Conservation (phyloP, 1,140 invertebrate species). For the Drosophila chauvacae region DNA sequence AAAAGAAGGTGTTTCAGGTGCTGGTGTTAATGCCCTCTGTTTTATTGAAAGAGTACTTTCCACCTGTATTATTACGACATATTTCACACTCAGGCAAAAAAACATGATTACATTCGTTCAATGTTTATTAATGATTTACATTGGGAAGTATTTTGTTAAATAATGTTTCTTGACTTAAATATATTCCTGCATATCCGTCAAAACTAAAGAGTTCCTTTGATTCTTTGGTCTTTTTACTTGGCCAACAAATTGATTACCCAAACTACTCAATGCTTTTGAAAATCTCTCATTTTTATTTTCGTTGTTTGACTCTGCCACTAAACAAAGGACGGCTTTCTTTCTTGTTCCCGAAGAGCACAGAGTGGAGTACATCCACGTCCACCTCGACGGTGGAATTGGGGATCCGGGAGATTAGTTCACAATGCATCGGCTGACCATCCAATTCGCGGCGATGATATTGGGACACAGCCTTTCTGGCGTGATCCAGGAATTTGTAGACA, state of each 20-base stretch:
- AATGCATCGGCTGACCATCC: slow-evolving; percentile 94
- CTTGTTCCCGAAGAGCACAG: slow-evolving; percentile 53
- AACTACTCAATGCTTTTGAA: background rate
- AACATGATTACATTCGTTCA: background rate
- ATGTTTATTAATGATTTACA: background rate
- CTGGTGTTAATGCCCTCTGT: slow-evolving; percentile 36
- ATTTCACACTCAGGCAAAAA: background rate
- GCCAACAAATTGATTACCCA: too few relatives aligned
- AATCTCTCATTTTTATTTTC: background rate
- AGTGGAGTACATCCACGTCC: slow-evolving; percentile 69
- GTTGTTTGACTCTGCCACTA: too few relatives aligned
- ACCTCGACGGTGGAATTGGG: slow-evolving; percentile 41
- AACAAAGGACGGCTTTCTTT: background rate
- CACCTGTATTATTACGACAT: slow-evolving; percentile 2
- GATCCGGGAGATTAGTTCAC: slow-evolving; percentile 86
- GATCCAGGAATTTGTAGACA: slow-evolving; percentile 92
- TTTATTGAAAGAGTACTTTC: slow-evolving; percentile 10
- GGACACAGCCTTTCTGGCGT: slow-evolving; percentile 94
- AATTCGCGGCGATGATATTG: slow-evolving; percentile 96
- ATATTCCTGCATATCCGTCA: background rate
- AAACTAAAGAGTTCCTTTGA: background rate
- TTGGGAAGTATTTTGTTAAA: background rate
- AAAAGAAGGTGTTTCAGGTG: slow-evolving; percentile 29
- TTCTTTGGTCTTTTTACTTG: background rate
- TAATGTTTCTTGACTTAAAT: background rate